Evolutionary conservation across 2,888 invertebrate genomes (phyloP).

Genomic region (Tetramorium bicarinatum): DNA sequence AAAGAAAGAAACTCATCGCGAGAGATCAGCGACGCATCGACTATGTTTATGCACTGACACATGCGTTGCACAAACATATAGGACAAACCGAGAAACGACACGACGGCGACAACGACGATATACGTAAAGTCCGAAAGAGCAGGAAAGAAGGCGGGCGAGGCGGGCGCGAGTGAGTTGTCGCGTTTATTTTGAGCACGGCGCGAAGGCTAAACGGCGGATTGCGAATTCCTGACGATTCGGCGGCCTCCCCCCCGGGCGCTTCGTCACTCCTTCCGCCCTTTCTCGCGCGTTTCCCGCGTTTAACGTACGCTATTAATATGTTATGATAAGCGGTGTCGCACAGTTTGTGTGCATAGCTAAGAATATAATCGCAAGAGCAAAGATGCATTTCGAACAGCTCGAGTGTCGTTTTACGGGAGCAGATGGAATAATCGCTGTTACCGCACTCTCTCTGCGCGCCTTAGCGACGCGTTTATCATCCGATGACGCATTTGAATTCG

Average conservation of each 20-base stretch:
- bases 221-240: slow-evolving; percentile 78
- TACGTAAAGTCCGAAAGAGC: neutral
- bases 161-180: slow-evolving; percentile 76
- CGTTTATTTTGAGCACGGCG: slow-evolving; percentile 82
- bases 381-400: neutral
- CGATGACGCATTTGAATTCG: slow-evolving; percentile 1
- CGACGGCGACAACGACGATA: slow-evolving; percentile 1
- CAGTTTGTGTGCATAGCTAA: neutral
- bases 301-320: slow-evolving; percentile 2
- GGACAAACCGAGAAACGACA: slow-evolving; percentile 1
- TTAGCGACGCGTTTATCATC: slow-evolving; percentile 16
- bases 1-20: neutral
- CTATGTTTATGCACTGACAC: too few relatives aligned
- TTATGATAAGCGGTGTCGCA: slow-evolving; percentile 29
- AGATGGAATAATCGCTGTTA: slow-evolving; percentile 30
- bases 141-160: slow-evolving; percentile 3
- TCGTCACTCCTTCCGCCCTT: slow-evolving; percentile 7
- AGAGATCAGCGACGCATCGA: slow-evolving; percentile 5
- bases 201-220: slow-evolving; percentile 81
- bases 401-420: neutral
- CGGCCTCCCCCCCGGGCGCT: slow-evolving; percentile 57
- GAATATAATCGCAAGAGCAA: neutral
- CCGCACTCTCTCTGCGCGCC: neutral
- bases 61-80: slow-evolving; percentile 1
- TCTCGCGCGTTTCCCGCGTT: neutral